These are phyloP conservation scores for Drosophila neotestacea DNA, from an alignment of 2,888 invertebrate genomes.

Conservation along the genomic window DNA sequence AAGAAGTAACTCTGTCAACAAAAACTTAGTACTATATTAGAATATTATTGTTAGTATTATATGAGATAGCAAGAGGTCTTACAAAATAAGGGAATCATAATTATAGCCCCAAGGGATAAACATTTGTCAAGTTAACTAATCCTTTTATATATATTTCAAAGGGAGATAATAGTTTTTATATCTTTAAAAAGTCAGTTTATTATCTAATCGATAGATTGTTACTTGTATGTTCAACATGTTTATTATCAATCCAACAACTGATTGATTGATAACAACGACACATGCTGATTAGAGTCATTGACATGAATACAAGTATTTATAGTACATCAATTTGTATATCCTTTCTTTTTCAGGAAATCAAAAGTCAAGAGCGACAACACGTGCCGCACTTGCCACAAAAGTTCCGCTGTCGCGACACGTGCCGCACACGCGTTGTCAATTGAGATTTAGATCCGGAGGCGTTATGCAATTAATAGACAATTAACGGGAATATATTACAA, in stretches of 20 bases:
- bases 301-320: constrained; percentile 1
- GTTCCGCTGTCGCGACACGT: constrained; percentile 64
- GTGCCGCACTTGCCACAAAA: constrained; percentile 56
- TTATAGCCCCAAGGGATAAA: not conserved
- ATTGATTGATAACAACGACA: constrained; percentile 10
- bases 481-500: constrained; percentile 25
- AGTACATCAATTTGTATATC: constrained; percentile 30
- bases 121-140: not conserved
- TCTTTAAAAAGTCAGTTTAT: not conserved
- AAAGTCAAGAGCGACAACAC: constrained; percentile 61
- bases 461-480: constrained; percentile 56
- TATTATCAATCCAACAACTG: constrained; percentile 55
- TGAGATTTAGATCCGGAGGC: constrained; percentile 29
- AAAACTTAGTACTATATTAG: no score
- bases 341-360: constrained; percentile 29
- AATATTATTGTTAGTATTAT: no score
- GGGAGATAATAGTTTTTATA: not conserved
- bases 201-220: constrained; percentile 59
- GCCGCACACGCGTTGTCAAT: constrained; percentile 69
- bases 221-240: constrained; percentile 66
- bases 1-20: no score
- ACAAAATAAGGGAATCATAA: no score
- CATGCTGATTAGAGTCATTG: constrained; percentile 37
- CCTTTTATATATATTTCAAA: not conserved
- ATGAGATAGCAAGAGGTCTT: no score